These are phyloP conservation scores for Stichodactyla helianthus DNA, from an alignment of 64 coral and sea anemone species.

Conservation along the genomic window DNA sequence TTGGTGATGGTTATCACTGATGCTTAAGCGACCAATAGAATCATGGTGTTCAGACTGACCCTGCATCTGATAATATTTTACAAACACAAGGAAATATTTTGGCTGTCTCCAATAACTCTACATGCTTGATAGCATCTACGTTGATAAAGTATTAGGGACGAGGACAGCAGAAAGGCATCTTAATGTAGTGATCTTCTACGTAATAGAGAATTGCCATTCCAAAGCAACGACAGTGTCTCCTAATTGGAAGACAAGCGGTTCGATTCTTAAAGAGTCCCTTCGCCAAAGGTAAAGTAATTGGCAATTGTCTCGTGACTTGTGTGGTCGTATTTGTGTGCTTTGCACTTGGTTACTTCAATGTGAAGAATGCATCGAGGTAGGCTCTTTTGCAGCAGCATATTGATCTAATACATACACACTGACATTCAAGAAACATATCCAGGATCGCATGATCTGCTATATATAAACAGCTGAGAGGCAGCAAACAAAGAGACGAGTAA, in stretches of 20 bases:
- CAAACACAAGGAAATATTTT: not conserved
- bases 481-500: not conserved
- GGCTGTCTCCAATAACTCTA: not conserved
- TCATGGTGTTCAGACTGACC: not conserved
- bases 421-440: not conserved
- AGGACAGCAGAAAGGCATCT: not conserved
- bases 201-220: not conserved
- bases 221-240: not conserved
- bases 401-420: no score
- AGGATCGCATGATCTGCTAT: not conserved
- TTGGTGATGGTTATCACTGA: not conserved
- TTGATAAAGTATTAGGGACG: conserved; percentile 1
- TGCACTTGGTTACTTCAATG: not conserved
- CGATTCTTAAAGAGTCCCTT: not conserved
- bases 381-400: not conserved
- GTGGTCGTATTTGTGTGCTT: not conserved
- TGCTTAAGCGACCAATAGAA: not conserved
- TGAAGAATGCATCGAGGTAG: not conserved
- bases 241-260: not conserved
- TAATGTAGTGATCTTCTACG: not conserved
- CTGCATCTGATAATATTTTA: not conserved
- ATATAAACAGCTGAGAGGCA: not conserved
- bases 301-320: not conserved
- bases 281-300: not conserved
- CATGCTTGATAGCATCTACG: not conserved